phyloP scores from a whole-genome alignment of 2,888 invertebrate genomes.

The Drosophila infuscata region DNA sequence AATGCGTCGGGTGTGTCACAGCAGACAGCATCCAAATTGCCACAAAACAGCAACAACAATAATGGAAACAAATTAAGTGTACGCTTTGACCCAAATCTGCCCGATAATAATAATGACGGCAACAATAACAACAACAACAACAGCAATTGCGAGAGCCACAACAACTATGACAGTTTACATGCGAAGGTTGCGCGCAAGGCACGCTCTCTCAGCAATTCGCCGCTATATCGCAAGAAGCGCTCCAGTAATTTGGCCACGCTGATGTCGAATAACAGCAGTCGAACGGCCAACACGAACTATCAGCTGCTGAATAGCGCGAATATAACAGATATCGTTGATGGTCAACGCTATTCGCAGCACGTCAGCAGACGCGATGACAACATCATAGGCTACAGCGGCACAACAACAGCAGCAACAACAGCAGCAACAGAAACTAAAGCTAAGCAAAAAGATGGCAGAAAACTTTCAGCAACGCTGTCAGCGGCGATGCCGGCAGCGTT shows the following conservation, averaged over 20 bases:
- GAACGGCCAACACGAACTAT: constrained; percentile 66
- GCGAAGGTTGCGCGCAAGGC: constrained; percentile 73
- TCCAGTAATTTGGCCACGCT: constrained; percentile 74
- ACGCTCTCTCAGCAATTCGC: constrained; percentile 84
- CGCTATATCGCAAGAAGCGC: constrained; percentile 81
- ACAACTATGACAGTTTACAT: constrained; percentile 52
- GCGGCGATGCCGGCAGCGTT: constrained; percentile 71
- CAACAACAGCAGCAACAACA: constrained; percentile 21
- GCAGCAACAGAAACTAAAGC: constrained; percentile 45
- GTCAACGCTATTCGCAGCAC: constrained; percentile 77
- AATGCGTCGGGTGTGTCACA: constrained; percentile 41
- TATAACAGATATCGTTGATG: constrained; percentile 68
- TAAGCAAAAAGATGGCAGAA: constrained; percentile 67
- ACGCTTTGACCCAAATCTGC: constrained; percentile 75
- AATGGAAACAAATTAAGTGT: constrained; percentile 63
- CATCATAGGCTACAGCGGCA: constrained; percentile 23
- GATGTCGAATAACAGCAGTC: constrained; percentile 64
- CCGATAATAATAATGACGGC: constrained; percentile 61
- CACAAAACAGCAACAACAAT: constrained; percentile 30
- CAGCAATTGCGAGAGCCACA: constrained; percentile 25
- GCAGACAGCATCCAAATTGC: constrained; percentile 49
- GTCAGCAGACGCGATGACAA: constrained; percentile 78
- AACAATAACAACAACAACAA: constrained; percentile 30
- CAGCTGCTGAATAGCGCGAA: constrained; percentile 70
- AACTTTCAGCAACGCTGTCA: constrained; percentile 65